Evolutionary conservation across 2,888 invertebrate species (phyloP), one percentile per base, ranked within the genome.

Genomic region (Conus canariensis): DNA sequence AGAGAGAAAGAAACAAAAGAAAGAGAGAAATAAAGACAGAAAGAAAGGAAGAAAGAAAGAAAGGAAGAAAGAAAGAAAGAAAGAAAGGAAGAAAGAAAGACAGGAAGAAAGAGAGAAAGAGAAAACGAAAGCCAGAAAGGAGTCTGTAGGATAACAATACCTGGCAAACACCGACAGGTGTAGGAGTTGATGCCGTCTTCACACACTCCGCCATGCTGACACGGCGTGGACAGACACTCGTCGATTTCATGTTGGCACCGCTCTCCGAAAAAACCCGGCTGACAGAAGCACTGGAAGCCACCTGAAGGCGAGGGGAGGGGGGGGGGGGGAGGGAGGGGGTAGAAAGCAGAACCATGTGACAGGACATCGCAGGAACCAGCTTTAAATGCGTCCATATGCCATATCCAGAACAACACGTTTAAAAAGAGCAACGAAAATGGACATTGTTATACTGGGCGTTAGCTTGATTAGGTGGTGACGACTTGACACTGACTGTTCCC

Each of bases 171-270:
- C 92, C 97, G 97, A 97, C 99, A 99, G 67, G 99, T 99, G 97
- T 99, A 99, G 94, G 98, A 98, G 96, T 98, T 98, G 90, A 99
- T 99, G 94, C 98, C 99, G 97, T 99, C 99, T 97, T 98, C 98
- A 97, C 99, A 99, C 94, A 98, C 98, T 95, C 99, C 99, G 88
- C 98, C 98, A 95, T 99, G 98, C 94, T 97, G 97, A 97, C 99
- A 99, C 67, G 99, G 99, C 93, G 98, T 97, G 97, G 99, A 98
- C 97, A 99, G 99, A 96, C 99, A 99, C 96, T 99, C 98, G 96
- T 99, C 98, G 88, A 99, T 98, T 94, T 99, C 98, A 5, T 97
- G 97, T 95, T 99, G 98, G 95, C 99, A 99, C 12, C 91, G 90
- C 85, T 91, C 90, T 12, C 95, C 95, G 92, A 92, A 92, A 92